Evolutionary conservation across 2,888 invertebrate genomes (phyloP).

Genomic region (Lithophane semibrunnea): DNA sequence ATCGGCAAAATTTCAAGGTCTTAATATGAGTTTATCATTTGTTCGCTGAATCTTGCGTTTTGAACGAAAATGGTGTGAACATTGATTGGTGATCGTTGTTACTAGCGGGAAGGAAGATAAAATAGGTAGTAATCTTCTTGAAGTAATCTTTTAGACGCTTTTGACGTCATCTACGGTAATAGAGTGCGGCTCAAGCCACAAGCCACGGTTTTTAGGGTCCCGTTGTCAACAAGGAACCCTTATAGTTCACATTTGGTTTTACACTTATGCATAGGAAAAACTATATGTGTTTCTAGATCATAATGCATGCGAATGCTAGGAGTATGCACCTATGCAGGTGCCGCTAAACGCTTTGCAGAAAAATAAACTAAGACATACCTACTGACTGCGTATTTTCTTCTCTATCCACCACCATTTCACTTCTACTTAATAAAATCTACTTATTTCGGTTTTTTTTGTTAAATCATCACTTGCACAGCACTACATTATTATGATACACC

Average conservation of each 20-base stretch:
- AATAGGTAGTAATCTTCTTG: background rate
- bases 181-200: background rate
- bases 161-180: background rate
- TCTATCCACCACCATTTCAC: constrained; percentile 26
- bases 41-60: too few species aligned
- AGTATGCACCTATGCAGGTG: background rate
- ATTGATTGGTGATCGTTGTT: background rate
- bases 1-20: background rate
- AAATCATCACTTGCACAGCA: background rate
- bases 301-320: background rate
- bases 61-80: too few species aligned
- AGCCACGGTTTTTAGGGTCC: background rate
- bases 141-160: background rate
- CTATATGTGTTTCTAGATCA: background rate
- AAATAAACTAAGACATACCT: constrained; percentile 1
- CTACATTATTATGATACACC: background rate
- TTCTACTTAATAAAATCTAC: constrained; percentile 3
- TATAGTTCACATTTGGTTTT: background rate
- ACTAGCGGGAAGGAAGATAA: background rate
- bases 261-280: background rate
- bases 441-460: background rate
- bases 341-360: background rate
- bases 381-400: background rate
- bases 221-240: too few species aligned
- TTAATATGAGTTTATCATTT: background rate